Conservation (phyloP, 2,113 vertebrate genomes). For the Rattus rattus region DNA sequence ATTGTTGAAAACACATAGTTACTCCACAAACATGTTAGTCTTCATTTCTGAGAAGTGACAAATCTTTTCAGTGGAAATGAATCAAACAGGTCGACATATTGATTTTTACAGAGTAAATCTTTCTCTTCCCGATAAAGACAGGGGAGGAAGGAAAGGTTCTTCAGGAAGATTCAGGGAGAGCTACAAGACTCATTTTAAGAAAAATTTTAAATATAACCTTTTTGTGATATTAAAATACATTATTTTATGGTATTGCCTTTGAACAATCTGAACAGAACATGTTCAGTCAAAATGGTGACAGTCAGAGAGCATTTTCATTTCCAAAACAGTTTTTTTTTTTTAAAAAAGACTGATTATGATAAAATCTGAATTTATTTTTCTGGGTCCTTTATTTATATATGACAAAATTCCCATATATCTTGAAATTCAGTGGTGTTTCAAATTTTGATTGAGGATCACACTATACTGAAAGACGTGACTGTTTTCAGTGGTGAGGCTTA, state of each 20-base stretch:
- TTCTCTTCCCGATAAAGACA: background rate
- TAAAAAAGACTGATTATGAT: slow-evolving; percentile 25
- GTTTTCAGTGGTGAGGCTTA: slow-evolving; percentile 10
- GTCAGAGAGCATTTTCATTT: background rate
- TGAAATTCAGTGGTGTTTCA: background rate
- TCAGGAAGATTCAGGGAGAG: background rate
- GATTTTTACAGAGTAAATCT: slow-evolving; percentile 28
- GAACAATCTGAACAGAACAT: background rate
- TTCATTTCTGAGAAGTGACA: slow-evolving; percentile 47
- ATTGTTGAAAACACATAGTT: slow-evolving; percentile 7
- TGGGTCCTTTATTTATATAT: background rate
- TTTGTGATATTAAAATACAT: background rate
- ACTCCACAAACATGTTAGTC: slow-evolving; percentile 28
- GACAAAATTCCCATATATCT: background rate
- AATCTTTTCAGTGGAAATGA: background rate
- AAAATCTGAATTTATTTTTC: slow-evolving; percentile 40
- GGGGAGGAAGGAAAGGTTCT: background rate
- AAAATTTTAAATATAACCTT: slow-evolving; percentile 17
- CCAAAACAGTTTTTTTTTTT: background rate
- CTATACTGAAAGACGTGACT: background rate
- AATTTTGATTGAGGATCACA: background rate
- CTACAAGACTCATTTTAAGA: background rate
- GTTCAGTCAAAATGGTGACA: slow-evolving; percentile 10
- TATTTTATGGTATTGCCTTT: background rate
- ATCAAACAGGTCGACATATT: slow-evolving; percentile 14